Percentiles rank a stretch among this genome's conserved stretches.
phyloP scores from a whole-genome alignment of 1,140 invertebrate genomes.

The Camponotus vicinus region DNA sequence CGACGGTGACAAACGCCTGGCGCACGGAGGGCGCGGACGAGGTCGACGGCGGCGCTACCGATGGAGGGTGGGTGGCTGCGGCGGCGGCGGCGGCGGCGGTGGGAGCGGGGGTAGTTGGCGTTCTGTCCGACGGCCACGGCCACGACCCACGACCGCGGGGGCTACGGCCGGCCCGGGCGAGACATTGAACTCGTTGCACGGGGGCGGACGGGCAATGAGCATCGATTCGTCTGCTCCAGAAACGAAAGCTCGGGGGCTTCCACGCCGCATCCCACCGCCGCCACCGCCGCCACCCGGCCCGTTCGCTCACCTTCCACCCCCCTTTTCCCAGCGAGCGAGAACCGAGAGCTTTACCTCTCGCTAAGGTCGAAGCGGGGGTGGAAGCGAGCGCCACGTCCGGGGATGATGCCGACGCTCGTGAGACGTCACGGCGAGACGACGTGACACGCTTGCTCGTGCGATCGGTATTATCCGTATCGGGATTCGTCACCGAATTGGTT shows the following conservation, averaged over 20 bases:
- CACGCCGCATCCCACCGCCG: constrained; percentile 67
- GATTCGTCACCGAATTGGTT: constrained; percentile 28
- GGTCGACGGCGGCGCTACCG: constrained; percentile 42
- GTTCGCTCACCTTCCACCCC: constrained; percentile 63
- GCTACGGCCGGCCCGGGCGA: constrained; percentile 82
- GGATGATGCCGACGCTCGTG: constrained; percentile 61
- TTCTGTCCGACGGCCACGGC: constrained; percentile 74
- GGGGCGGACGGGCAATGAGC: constrained; percentile 76
- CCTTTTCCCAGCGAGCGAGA: constrained; percentile 44
- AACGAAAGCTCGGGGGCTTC: constrained; percentile 75
- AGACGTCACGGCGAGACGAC: constrained; percentile 70
- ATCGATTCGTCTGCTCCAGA: constrained; percentile 85
- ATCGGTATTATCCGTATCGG: constrained; percentile 60
- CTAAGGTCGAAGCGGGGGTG: constrained; percentile 24
- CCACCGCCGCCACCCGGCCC: constrained; percentile 62
- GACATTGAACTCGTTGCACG: constrained; percentile 84
- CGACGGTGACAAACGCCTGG: constrained; percentile 73
- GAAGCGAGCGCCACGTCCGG: constrained; percentile 13
- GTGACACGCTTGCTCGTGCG: constrained; percentile 72
- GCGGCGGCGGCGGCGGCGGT: background rate
- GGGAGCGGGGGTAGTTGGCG: background rate
- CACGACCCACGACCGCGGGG: constrained; percentile 72
- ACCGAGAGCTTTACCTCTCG: constrained; percentile 36
- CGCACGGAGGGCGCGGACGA: constrained; percentile 47
- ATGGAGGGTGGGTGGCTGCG: constrained; percentile 18